Percentiles rank a stretch among this genome's conserved stretches.
Conservation (phyloP, 2,888 invertebrate genomes). For the Aspidiotus destructor region DNA sequence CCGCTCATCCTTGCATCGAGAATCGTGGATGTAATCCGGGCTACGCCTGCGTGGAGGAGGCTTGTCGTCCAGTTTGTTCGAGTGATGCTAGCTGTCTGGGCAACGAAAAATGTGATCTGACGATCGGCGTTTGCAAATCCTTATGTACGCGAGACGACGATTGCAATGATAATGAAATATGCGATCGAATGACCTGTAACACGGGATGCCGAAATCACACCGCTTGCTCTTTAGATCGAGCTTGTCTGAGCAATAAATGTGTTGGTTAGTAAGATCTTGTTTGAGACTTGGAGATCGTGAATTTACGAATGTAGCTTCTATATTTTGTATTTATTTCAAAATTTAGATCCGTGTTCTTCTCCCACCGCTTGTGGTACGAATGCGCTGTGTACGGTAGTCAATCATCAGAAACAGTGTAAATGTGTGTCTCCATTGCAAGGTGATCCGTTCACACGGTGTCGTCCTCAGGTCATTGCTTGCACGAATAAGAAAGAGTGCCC, state of each 20-base stretch:
- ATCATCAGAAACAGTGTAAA: slow-evolving; percentile 63
- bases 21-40: slow-evolving; percentile 66
- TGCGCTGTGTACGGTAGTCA: slow-evolving; percentile 58
- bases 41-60: slow-evolving; percentile 60
- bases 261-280: slow-evolving; percentile 42
- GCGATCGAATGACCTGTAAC: slow-evolving; percentile 67
- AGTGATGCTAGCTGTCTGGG: slow-evolving; percentile 64
- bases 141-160: slow-evolving; percentile 75
- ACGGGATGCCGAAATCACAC: slow-evolving; percentile 71
- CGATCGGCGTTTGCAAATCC: slow-evolving; percentile 67
- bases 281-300: neutral
- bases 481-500: slow-evolving; percentile 57
- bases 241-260: slow-evolving; percentile 73
- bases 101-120: slow-evolving; percentile 65
- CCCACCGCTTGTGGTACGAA: slow-evolving; percentile 76
- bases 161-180: slow-evolving; percentile 77
- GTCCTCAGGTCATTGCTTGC: slow-evolving; percentile 57
- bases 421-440: slow-evolving; percentile 65
- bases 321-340: neutral
- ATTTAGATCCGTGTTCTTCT: slow-evolving; percentile 57
- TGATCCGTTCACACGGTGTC: slow-evolving; percentile 63
- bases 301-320: neutral
- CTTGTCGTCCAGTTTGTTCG: slow-evolving; percentile 70
- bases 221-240: slow-evolving; percentile 60
- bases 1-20: slow-evolving; percentile 61